Evolutionary conservation across 2,797 vertebrate species (phyloP).

Genomic region (Argyrosomus regius): DNA sequence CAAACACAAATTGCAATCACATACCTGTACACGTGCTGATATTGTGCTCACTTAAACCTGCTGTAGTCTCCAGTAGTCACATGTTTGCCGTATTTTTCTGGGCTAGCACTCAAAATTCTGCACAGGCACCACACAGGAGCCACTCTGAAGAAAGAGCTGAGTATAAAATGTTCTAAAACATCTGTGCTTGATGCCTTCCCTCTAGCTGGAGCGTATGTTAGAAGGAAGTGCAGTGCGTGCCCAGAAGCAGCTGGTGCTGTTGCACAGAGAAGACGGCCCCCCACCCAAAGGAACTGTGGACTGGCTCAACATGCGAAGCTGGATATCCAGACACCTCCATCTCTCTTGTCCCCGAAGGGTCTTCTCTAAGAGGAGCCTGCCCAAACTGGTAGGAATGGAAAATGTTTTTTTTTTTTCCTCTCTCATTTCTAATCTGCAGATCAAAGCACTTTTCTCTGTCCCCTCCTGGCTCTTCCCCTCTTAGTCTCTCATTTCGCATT

Average conservation of each 20-base stretch:
- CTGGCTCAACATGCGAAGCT: conserved; percentile 97
- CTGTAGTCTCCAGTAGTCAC: not conserved
- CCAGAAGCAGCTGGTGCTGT: conserved; percentile 94
- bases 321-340: conserved; percentile 96
- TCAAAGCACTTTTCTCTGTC: conserved; percentile 17
- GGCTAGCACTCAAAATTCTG: conserved; percentile 3
- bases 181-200: conserved; percentile 32
- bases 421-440: conserved; percentile 3
- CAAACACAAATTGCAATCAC: not conserved
- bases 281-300: conserved; percentile 91
- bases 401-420: not conserved
- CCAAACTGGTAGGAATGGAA: conserved; percentile 89
- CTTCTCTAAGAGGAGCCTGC: conserved; percentile 92
- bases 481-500: not conserved
- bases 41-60: not conserved
- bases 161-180: conserved; percentile 38
- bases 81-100: conserved; percentile 3
- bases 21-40: not conserved
- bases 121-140: not conserved
- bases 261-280: conserved; percentile 93
- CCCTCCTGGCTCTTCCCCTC: not conserved
- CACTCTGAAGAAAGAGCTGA: conserved; percentile 1
- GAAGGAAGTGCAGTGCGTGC: conserved; percentile 93
- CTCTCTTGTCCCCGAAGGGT: conserved; percentile 93
- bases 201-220: conserved; percentile 94